Conservation (phyloP, 2,888 invertebrate genomes). For the Lydus trimaculatus region DNA sequence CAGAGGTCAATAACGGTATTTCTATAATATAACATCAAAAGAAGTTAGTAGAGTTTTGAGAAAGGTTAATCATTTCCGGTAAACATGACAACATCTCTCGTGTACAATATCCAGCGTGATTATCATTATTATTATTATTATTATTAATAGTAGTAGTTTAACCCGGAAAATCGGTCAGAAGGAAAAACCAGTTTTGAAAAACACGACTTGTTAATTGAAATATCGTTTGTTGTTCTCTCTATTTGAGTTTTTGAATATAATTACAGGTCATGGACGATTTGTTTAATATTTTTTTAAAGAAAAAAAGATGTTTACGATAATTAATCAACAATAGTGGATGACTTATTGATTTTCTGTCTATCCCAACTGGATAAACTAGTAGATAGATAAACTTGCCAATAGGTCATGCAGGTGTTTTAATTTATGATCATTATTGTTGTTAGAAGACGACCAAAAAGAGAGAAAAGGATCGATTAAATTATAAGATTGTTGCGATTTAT, state of each 20-base stretch:
- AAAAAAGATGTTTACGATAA: neutral
- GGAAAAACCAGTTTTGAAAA: neutral
- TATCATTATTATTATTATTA: neutral
- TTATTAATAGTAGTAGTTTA: neutral
- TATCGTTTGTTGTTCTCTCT: neutral
- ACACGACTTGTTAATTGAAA: neutral
- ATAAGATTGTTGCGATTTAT: constrained; percentile 7
- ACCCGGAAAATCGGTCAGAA: constrained; percentile 3
- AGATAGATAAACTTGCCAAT: neutral
- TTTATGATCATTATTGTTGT: neutral
- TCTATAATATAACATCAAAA: neutral
- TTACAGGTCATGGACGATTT: neutral
- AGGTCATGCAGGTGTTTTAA: constrained; percentile 9
- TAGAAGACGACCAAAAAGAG: neutral
- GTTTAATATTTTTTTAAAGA: neutral
- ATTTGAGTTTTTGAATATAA: neutral
- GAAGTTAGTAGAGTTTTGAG: neutral
- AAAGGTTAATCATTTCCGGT: constrained; percentile 9
- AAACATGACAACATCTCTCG: constrained; percentile 4
- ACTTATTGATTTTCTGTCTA: neutral
- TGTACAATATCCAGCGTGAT: neutral
- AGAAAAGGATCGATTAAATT: constrained; percentile 1
- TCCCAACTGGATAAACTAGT: neutral
- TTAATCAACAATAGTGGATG: neutral
- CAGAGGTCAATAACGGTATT: constrained; percentile 11